A percentile compares a stretch with the other conserved stretches of the same genome.
These are phyloP conservation scores for Betta splendens DNA, from an alignment of 2,797 vertebrate genomes.

Conservation along the genomic window DNA sequence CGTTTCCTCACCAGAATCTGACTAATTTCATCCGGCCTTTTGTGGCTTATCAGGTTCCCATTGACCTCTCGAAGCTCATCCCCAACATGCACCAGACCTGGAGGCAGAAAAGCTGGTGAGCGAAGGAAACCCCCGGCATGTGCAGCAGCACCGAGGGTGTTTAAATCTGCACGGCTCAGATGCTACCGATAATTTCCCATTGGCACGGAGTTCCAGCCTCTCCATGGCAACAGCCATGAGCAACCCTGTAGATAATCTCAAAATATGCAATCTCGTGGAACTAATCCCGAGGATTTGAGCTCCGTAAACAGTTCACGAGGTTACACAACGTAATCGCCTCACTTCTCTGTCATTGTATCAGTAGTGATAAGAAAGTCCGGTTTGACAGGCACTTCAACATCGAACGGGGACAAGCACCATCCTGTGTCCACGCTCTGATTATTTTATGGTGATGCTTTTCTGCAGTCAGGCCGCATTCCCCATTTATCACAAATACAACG, in stretches of 20 bases:
- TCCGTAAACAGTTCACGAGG: slow-evolving; percentile 57
- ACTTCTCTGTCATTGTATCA: slow-evolving; percentile 38
- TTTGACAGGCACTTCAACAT: slow-evolving; percentile 2
- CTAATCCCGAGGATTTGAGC: slow-evolving; percentile 78
- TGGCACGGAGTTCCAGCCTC: slow-evolving; percentile 38
- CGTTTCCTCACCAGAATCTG: slow-evolving; percentile 86
- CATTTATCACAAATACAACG: background rate
- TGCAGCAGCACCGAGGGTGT: background rate
- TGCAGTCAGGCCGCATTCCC: too few species aligned
- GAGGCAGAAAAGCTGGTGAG: slow-evolving; percentile 51
- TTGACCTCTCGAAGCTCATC: slow-evolving; percentile 96
- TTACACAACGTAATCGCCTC: slow-evolving; percentile 65
- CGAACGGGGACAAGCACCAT: slow-evolving; percentile 12
- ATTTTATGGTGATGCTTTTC: background rate
- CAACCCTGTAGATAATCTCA: slow-evolving; percentile 63
- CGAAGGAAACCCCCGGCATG: slow-evolving; percentile 1
- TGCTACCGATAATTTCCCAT: slow-evolving; percentile 5
- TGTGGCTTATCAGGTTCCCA: slow-evolving; percentile 89
- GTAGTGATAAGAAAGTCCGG: slow-evolving; percentile 33
- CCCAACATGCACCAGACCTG: slow-evolving; percentile 94
- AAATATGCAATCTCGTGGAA: slow-evolving; percentile 72
- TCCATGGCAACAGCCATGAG: slow-evolving; percentile 52
- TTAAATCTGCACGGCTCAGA: background rate
- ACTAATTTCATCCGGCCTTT: slow-evolving; percentile 93
- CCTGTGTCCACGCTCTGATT: slow-evolving; percentile 1